A percentile compares a stretch with the other conserved stretches of the same genome.
These are phyloP conservation scores for Phataginus tricuspis DNA, from an alignment of 2,797 vertebrate species.

Conservation along the genomic window DNA sequence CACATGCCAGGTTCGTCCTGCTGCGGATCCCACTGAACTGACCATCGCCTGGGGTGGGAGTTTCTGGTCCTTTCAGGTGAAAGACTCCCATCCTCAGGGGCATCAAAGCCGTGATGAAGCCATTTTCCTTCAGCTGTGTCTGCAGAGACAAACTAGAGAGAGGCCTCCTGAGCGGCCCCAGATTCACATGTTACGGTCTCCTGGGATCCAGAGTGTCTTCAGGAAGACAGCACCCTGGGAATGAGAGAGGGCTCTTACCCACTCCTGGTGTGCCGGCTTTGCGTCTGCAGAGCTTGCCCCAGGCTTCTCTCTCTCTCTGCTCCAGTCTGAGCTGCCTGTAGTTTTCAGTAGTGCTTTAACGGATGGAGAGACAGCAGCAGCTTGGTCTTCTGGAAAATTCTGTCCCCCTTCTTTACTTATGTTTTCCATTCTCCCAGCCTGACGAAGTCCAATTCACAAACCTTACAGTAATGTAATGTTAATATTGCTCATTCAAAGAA, in stretches of 20 bases:
- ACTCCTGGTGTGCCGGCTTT: accelerated
- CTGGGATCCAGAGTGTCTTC: background rate
- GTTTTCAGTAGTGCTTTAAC: background rate
- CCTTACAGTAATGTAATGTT: constrained; percentile 52
- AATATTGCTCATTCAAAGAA: constrained; percentile 69
- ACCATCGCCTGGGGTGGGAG: background rate
- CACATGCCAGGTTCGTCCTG: background rate
- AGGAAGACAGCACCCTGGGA: background rate
- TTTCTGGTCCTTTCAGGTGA: background rate
- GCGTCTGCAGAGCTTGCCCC: background rate
- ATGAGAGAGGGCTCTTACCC: background rate
- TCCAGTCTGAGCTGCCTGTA: background rate
- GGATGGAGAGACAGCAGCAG: background rate
- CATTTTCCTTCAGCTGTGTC: background rate
- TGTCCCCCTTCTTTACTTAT: background rate
- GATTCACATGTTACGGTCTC: background rate
- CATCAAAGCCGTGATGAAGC: background rate
- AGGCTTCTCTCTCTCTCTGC: background rate
- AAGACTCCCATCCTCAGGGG: background rate
- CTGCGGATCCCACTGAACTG: background rate
- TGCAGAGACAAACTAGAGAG: background rate
- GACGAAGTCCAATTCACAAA: constrained; percentile 37
- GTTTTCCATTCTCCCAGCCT: constrained; percentile 39
- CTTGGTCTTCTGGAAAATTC: constrained; percentile 54
- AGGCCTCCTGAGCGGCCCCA: background rate